phyloP scores from a whole-genome alignment of 53 echinoderm and acorn worm species.

The Apostichopus leukothele region DNA sequence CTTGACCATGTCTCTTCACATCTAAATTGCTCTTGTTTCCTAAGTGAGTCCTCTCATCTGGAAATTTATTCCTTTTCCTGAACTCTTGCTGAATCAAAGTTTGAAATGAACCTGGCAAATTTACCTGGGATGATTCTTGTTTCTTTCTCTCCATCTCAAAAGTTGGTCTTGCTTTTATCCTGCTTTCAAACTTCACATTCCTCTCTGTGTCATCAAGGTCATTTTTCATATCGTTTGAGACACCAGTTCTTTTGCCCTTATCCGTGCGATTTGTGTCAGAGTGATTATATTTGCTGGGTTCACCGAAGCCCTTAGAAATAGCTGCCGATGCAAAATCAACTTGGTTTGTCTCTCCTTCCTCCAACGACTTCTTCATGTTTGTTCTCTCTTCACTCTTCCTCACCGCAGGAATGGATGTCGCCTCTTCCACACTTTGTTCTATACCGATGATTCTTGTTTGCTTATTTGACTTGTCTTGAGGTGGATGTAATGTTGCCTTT shows the following conservation, averaged over 20 bases:
- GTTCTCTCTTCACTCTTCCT: not conserved
- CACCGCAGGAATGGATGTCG: not conserved
- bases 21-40: not conserved
- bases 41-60: not conserved
- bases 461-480: not conserved
- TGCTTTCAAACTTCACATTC: not conserved
- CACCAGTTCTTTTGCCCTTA: not conserved
- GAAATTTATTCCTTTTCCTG: not conserved
- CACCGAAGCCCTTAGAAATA: too few relatives aligned
- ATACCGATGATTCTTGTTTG: not conserved
- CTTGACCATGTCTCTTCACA: too few relatives aligned
- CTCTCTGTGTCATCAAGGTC: not conserved
- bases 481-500: not conserved
- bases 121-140: not conserved
- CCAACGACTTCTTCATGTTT: not conserved
- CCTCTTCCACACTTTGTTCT: not conserved
- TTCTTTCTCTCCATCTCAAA: not conserved
- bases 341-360: not conserved
- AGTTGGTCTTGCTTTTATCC: not conserved
- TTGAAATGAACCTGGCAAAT: not conserved
- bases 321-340: not conserved
- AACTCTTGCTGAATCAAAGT: not conserved
- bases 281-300: not conserved
- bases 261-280: not conserved
- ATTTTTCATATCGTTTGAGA: not conserved